Conservation (phyloP, 2,888 invertebrate species). For the Lycocerus yunnanus region DNA sequence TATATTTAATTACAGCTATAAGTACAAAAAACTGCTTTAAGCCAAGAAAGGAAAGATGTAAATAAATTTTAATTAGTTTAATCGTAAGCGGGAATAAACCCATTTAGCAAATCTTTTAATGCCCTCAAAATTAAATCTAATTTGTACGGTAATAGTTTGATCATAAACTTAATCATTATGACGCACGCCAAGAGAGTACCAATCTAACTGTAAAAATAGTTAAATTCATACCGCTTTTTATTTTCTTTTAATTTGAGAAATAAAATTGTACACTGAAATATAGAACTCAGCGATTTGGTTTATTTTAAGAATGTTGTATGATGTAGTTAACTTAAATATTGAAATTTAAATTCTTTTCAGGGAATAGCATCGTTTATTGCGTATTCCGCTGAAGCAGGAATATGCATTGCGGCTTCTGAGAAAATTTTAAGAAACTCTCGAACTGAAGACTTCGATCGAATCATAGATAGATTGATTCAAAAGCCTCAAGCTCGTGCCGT, state of each 20-base stretch:
- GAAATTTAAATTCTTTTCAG: constrained; percentile 43
- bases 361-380: constrained; percentile 64
- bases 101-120: background rate
- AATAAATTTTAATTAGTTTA: background rate
- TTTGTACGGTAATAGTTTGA: background rate
- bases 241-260: background rate
- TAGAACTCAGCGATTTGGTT: background rate
- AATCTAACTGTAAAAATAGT: background rate
- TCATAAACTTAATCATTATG: too few relatives aligned
- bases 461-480: constrained; percentile 62
- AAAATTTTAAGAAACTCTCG: constrained; percentile 64
- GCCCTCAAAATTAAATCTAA: background rate
- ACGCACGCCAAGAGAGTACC: background rate
- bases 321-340: background rate
- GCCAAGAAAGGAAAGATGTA: background rate
- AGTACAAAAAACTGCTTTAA: too few relatives aligned
- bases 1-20: too few relatives aligned
- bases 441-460: constrained; percentile 62
- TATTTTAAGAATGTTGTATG: background rate
- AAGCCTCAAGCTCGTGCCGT: constrained; percentile 67
- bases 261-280: background rate
- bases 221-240: background rate
- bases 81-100: background rate
- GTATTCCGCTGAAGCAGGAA: constrained; percentile 56
- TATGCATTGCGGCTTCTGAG: constrained; percentile 62